Evolutionary conservation across 2,797 vertebrate species (phyloP).

Genomic region (Furcifer pardalis): DNA sequence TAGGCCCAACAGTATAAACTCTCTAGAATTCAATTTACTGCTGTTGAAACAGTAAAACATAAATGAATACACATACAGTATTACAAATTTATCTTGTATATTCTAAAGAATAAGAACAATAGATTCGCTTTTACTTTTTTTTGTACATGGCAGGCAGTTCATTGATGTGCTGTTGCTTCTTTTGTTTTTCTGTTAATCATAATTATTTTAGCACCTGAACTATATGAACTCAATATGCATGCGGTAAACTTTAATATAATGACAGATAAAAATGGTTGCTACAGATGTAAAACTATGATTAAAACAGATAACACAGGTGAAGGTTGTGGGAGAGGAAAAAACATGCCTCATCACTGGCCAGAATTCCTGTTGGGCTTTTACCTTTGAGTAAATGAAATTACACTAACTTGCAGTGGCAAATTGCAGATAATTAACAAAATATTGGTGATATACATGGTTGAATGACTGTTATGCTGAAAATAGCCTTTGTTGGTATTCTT

Average conservation of each 20-base stretch:
- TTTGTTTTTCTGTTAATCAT: not conserved
- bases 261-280: not conserved
- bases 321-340: not conserved
- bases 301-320: not conserved
- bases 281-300: not conserved
- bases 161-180: not conserved
- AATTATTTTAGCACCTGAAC: not conserved
- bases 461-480: no score
- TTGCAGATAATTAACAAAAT: no score
- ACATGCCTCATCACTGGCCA: not conserved
- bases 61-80: not conserved
- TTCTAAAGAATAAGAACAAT: not conserved
- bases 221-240: not conserved
- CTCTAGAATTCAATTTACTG: not conserved
- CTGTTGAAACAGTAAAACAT: conserved; percentile 7
- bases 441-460: no score
- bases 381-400: no score
- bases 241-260: not conserved
- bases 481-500: no score
- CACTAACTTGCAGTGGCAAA: no score
- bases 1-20: not conserved
- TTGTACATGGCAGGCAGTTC: not conserved
- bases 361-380: no score
- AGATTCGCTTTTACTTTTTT: not conserved
- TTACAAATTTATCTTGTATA: not conserved